Base-by-base conservation (phyloP, 2,797 vertebrate species). In the Sebastes reedi region DNA sequence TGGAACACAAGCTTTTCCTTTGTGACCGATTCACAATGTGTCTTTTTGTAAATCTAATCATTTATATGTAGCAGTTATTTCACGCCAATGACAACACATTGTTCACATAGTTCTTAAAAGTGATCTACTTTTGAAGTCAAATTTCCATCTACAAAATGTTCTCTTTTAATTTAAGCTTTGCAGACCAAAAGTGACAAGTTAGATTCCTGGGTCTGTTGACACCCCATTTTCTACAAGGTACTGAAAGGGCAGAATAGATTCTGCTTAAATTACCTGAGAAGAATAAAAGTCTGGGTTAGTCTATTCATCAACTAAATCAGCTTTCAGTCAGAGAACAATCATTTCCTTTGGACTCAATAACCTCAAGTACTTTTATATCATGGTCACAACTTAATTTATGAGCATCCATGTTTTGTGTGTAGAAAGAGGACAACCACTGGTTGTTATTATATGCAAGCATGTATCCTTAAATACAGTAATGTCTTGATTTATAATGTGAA, bases 171-270 rank as follows among this genome's bases (percentile, higher is more conserved):
- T 87, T 82, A 79, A 83, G 13, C 55, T 30, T 42, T 42, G 8
- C 18, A 32, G 66, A 66, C 55, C n/a, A 52, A 22, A 80, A 67
- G 42, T 68, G 72, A 60, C 2, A 30, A 46, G 25, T 72, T 50
- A 32, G 5, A 54, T 80, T 85, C 69, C 72, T 75, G 79, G 73
- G 66, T 46, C 14, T 85, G 83, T 83, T 58, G 81, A 72, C 46
- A 67, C 36, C 77, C 36, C 1, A 59, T 67, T 69, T 50, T 66
- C 66, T 59, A 14, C 6, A 46, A n/a, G 3, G 70, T 42, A 62
- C 73, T 32, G 29, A 83, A 10, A 71, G 72, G 70, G 67, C 50
- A 59, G 73, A 89, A 85, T 71, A 81, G 55, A 77, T 84, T 87
- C 32, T 80, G 67, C 72, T 86, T 77, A 62, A 79, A 72, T 72